Evolutionary conservation across 1,140 invertebrate genomes (phyloP), one percentile per base, ranked within the genome.

Genomic region (Drosophila bifasciata): DNA sequence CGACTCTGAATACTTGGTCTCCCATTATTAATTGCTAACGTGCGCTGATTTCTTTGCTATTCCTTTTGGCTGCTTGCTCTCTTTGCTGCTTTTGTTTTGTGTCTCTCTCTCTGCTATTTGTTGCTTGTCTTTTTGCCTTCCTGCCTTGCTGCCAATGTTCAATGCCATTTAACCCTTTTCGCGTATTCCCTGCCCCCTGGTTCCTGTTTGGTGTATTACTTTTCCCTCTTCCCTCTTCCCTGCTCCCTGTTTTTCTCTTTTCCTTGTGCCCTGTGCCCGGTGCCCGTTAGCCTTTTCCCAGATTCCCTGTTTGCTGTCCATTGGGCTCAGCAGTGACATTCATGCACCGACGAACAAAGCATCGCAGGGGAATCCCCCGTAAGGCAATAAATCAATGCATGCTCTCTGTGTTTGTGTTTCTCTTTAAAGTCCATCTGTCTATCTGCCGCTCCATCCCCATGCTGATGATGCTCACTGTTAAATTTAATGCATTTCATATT

Each of bases 11-110:
- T 83, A 79, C 79, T 84, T 72, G 39, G 51, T 40, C 52, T 43
- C 53, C 79, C 79, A 76, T 84, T 84, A 84, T 84, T 84, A 84
- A 84, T 84, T 84, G 79, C 79, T 79, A 84, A 84, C 79, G 79
- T 84, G 79, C 79, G 79, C 79, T 84, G 79, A 84, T 84, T 84
- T 84, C 75, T 76, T 60, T 84, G 75, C 64, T 83, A 83, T 60
- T 62, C 70, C 70, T 76, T 84, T 84, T 84, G 60, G 62, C 21
- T 17, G 41, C 52, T 17, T 17, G 41, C 52, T 17, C 41, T 55
- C 46, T 55, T 64, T 61, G 32, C 4, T 57, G 13, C 36, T 44
- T 11, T 43, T 68, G 71, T 40, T 40, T 57, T 36, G 36, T 70
- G 43, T 40, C 51, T n/a, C 43, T 32, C 50, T 61, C 43, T 32